Percentiles rank a stretch among this genome's conserved stretches.
Evolutionary conservation across 2,888 invertebrate species (phyloP).

Genomic region (Polyommatus iphigenia): DNA sequence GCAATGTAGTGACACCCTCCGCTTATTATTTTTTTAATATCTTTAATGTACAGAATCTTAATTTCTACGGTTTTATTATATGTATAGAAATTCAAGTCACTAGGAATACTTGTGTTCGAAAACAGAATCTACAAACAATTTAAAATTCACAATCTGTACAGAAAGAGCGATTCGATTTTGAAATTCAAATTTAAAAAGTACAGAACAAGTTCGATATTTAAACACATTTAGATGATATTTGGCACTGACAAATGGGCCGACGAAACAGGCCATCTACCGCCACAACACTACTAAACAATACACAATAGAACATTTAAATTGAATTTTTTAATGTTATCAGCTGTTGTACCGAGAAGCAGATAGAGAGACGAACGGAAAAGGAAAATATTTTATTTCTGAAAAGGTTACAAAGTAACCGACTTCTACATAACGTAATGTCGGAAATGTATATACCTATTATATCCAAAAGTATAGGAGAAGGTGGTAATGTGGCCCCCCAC

Average conservation of each 20-base stretch:
- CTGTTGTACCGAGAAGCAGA: neutral
- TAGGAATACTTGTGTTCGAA: neutral
- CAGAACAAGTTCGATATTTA: neutral
- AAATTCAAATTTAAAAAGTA: neutral
- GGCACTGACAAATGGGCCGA: neutral
- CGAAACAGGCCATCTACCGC: neutral
- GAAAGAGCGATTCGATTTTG: neutral
- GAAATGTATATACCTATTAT: too few species aligned
- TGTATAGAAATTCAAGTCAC: neutral
- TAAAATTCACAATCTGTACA: too few species aligned
- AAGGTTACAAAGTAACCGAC: too few species aligned
- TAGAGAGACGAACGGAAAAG: neutral
- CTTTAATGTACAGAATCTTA: too few species aligned
- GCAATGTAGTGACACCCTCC: too few species aligned
- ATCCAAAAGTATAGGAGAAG: too few species aligned
- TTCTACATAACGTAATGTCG: too few species aligned
- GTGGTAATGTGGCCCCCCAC: too few species aligned
- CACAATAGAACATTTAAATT: slow-evolving; percentile 4
- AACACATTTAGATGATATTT: neutral
- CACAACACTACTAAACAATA: neutral
- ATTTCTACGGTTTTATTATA: too few species aligned
- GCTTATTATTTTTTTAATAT: too few species aligned
- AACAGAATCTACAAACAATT: too few species aligned
- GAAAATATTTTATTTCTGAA: neutral
- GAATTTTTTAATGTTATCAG: neutral